Conservation (phyloP, 2,113 vertebrate genomes). For the Alosa alosa region DNA sequence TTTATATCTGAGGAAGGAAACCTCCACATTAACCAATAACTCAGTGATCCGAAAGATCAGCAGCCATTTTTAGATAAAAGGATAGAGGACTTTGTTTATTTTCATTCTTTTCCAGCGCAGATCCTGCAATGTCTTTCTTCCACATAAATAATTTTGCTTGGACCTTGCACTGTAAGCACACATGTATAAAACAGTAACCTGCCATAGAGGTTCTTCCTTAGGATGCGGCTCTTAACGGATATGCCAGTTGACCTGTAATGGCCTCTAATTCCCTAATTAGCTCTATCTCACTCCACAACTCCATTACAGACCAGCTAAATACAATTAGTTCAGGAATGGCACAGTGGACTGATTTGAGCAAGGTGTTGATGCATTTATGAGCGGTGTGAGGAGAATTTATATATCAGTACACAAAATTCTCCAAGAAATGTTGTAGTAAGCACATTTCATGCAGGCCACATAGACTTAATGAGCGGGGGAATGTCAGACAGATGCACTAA, state of each 20-base stretch:
- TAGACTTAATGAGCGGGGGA: too few relatives aligned
- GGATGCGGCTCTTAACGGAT: slow-evolving; percentile 8
- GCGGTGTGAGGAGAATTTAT: background rate
- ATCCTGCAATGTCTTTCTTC: background rate
- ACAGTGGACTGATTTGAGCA: background rate
- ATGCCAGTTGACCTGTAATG: slow-evolving; percentile 30
- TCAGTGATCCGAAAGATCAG: background rate
- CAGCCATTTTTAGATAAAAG: background rate
- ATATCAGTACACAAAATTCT: background rate
- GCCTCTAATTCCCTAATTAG: slow-evolving; percentile 34
- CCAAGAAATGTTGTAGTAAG: background rate
- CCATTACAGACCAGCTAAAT: slow-evolving; percentile 36
- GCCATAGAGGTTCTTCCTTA: background rate
- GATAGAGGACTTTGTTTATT: background rate
- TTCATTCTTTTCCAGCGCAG: background rate
- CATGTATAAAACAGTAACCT: background rate
- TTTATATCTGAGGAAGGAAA: background rate
- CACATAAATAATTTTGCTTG: background rate
- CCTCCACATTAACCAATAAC: background rate
- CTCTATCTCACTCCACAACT: slow-evolving; percentile 32
- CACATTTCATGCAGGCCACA: too few relatives aligned
- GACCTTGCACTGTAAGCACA: background rate
- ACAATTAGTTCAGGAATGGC: slow-evolving; percentile 35
- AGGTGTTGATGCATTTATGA: background rate
- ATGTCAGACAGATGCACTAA: too few relatives aligned